These are phyloP conservation scores for Habrosyne pyritoides DNA, from an alignment of 2,888 invertebrate species.

Conservation along the genomic window DNA sequence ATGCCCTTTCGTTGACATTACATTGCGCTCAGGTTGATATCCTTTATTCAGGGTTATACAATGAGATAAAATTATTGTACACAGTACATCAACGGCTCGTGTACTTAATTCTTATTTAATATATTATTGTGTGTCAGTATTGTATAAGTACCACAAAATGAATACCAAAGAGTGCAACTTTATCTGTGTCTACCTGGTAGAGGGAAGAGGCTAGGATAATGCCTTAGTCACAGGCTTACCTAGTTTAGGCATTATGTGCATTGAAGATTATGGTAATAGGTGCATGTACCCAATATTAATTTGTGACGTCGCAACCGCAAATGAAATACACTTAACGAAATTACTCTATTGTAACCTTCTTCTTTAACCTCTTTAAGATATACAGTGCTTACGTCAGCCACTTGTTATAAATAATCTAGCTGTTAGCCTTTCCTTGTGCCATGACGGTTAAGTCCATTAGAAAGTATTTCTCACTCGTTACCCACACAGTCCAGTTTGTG, in stretches of 20 bases:
- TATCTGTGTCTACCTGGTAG: too few relatives aligned
- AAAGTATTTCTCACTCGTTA: conserved; percentile 1
- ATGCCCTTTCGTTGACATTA: conserved; percentile 3
- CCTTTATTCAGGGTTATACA: conserved; percentile 10
- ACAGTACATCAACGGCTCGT: not conserved
- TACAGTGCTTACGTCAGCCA: not conserved
- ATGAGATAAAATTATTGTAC: not conserved
- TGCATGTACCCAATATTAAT: too few relatives aligned
- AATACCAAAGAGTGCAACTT: too few relatives aligned
- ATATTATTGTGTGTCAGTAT: too few relatives aligned
- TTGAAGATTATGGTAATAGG: too few relatives aligned
- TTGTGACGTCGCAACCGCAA: not conserved
- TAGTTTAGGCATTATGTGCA: too few relatives aligned
- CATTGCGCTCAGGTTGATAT: conserved; percentile 3
- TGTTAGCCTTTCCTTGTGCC: not conserved
- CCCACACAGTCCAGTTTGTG: not conserved
- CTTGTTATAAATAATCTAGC: not conserved
- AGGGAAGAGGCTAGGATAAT: too few relatives aligned
- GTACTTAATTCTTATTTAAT: too few relatives aligned
- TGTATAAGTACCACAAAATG: too few relatives aligned
- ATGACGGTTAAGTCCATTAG: conserved; percentile 1
- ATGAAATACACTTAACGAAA: not conserved
- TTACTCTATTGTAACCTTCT: not conserved
- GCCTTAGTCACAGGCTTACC: too few relatives aligned
- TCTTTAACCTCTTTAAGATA: not conserved